phyloP scores from a whole-genome alignment of 2,797 vertebrate genomes.

The Adrianichthys oophorus region DNA sequence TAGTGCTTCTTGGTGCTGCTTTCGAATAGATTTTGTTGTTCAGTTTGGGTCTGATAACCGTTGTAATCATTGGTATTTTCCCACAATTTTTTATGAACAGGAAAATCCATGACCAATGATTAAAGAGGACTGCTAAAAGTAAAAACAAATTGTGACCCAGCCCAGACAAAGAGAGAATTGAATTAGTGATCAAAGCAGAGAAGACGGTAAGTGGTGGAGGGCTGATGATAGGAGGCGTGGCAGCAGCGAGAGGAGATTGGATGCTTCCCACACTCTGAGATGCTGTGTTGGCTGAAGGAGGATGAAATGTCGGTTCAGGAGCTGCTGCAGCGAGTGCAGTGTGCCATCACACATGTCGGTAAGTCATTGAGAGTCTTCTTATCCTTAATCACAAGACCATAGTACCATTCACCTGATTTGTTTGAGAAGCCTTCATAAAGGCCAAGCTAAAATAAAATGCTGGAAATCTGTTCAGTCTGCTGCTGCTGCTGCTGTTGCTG shows the following conservation, averaged over 20 bases:
- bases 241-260: constrained; percentile 39
- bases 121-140: background rate
- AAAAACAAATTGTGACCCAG: background rate
- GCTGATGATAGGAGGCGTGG: constrained; percentile 50
- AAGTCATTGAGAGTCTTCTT: constrained; percentile 56
- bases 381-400: background rate
- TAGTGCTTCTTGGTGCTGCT: background rate
- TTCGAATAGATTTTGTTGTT: constrained; percentile 16
- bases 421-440: background rate
- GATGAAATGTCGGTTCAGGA: constrained; percentile 95
- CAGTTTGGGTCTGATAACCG: background rate
- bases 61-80: too few relatives aligned
- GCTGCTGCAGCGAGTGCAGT: constrained; percentile 87
- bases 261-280: constrained; percentile 78
- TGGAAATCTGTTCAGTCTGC: background rate
- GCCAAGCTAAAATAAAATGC: background rate
- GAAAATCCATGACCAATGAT: background rate
- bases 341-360: constrained; percentile 94
- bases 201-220: constrained; percentile 16
- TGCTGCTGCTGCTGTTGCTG: background rate
- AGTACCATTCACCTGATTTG: background rate
- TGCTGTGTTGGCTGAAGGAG: constrained; percentile 89
- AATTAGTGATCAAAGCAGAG: constrained; percentile 13
- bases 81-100: too few relatives aligned
- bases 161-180: constrained; percentile 16